Conservation (phyloP, 30 jellyfish, hydroid and myxozoan genomes). For the Phacellophora camtschatica region DNA sequence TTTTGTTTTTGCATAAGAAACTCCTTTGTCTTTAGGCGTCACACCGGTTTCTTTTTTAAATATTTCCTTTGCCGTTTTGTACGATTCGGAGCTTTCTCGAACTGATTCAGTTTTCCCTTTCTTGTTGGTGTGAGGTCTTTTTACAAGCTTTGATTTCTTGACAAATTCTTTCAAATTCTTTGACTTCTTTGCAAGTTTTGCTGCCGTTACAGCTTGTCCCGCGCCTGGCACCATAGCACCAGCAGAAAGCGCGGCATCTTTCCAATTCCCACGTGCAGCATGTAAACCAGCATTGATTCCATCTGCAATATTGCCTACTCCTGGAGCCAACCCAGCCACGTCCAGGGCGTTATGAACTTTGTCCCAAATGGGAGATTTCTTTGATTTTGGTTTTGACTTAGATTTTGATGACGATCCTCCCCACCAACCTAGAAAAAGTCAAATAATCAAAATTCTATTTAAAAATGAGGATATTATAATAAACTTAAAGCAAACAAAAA, state of each 20-base stretch:
- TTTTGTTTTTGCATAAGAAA: conserved; percentile 7
- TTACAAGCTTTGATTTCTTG: not conserved
- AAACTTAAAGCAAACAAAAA: not conserved
- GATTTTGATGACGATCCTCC: not conserved
- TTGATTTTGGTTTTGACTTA: not conserved
- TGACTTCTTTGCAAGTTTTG: conserved; percentile 11
- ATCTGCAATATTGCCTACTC: conserved; percentile 30
- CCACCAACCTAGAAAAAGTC: not conserved
- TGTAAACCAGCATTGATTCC: conserved; percentile 28
- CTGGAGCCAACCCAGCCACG: conserved; percentile 45
- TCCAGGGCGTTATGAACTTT: conserved; percentile 38
- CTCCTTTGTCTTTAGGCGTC: not conserved
- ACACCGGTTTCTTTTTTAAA: conserved; percentile 14
- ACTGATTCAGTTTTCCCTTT: conserved; percentile 1
- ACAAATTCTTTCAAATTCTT: not conserved
- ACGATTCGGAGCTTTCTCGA: not conserved
- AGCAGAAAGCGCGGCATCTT: conserved; percentile 23
- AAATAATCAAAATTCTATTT: not conserved
- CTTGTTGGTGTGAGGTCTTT: conserved; percentile 1
- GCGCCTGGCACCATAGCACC: conserved; percentile 51
- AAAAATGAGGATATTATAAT: not conserved
- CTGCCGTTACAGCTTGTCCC: conserved; percentile 46
- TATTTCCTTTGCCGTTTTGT: not conserved
- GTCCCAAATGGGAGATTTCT: not conserved
- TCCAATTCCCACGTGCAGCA: conserved; percentile 27